Percentiles rank a stretch among this genome's conserved stretches.
phyloP scores from a whole-genome alignment of 2,888 invertebrate genomes.

The Drosophila peninsularis region DNA sequence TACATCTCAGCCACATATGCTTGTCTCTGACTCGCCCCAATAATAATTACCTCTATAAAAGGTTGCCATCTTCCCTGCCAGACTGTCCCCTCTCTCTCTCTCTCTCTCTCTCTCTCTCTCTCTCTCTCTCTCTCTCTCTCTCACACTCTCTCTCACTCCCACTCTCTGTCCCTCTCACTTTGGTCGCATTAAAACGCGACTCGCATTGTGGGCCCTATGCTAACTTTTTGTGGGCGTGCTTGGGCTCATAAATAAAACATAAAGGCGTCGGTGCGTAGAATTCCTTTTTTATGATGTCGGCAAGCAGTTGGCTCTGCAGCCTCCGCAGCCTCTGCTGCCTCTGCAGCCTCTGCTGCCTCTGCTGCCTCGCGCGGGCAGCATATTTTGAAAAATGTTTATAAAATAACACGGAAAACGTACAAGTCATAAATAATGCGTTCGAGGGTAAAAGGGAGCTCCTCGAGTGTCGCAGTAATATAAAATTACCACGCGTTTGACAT shows the following conservation, averaged over 20 bases:
- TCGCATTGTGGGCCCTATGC: constrained; percentile 54
- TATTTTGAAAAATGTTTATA: constrained; percentile 80
- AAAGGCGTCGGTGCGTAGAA: constrained; percentile 68
- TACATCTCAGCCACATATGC: constrained; percentile 28
- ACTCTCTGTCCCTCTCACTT: not conserved
- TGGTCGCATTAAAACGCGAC: constrained; percentile 68
- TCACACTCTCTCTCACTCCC: not conserved
- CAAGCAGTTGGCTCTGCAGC: constrained; percentile 53
- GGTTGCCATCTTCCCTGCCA: constrained; percentile 32
- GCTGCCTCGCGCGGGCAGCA: constrained; percentile 47
- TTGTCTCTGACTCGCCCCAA: constrained; percentile 9
- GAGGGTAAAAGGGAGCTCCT: constrained; percentile 21
- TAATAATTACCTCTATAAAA: constrained; percentile 55
- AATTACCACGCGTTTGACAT: constrained; percentile 75
- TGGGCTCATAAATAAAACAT: constrained; percentile 78
- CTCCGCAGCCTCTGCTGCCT: too few relatives aligned
- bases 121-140: not conserved
- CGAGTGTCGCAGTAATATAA: constrained; percentile 72
- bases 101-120: not conserved
- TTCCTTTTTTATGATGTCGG: constrained; percentile 68
- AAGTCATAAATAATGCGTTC: constrained; percentile 80
- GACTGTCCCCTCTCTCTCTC: constrained; percentile 2
- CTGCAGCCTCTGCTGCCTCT: constrained; percentile 30
- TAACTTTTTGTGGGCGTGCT: constrained; percentile 65
- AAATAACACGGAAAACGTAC: constrained; percentile 76